Base-by-base conservation (phyloP, 2,797 vertebrate genomes). In the Phylloscopus collybita region DNA sequence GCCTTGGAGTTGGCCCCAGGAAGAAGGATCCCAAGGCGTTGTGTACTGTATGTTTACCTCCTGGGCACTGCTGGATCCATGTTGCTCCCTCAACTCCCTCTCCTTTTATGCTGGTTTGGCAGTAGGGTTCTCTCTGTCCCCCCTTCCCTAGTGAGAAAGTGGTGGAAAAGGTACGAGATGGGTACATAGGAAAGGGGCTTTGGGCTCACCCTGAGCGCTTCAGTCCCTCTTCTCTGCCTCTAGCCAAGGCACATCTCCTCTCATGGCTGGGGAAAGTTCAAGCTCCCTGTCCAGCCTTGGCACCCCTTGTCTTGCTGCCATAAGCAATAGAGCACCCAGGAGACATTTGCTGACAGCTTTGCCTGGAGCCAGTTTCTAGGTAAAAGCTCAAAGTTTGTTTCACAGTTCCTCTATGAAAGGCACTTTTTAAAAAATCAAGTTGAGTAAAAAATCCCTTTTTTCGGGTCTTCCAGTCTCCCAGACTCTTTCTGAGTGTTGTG, bases 381-480 rank as follows among this genome's bases (percentile, higher is more conserved):
- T 90, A 56, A 95, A 95, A 94, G 51, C 90, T 94, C 73, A 44
- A 71, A 42, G n/a, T 42, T 92, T 78, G 13, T 86, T 88, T 84
- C 53, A 62, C 26, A 51, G 18, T 10, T 90, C 17, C 8, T 32
- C 5, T 59, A 11, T 36, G 47, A 92, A 69, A 72, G 6, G 3
- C 2, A 22, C 57, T 26, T 36, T 59, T 8, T 3, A 25, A 34
- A 30, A 36, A 18, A 75, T 27, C 0, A 0, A 16, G 6, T 51
- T 56, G 36, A 54, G 17, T 49, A 60, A 32, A 32, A 80, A 91
- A 49, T 30, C 8, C 6, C 67, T 74, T 86, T 80, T 86, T 80
- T 40, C 25, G 11, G 7, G 10, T 92, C 26, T 75, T 69, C n/a
- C 34, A 17, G 5, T 65, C 45, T 95, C 50, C 18, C 10, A 36